phyloP scores from a whole-genome alignment of 1,140 invertebrate species.

The Sinella curviseta region DNA sequence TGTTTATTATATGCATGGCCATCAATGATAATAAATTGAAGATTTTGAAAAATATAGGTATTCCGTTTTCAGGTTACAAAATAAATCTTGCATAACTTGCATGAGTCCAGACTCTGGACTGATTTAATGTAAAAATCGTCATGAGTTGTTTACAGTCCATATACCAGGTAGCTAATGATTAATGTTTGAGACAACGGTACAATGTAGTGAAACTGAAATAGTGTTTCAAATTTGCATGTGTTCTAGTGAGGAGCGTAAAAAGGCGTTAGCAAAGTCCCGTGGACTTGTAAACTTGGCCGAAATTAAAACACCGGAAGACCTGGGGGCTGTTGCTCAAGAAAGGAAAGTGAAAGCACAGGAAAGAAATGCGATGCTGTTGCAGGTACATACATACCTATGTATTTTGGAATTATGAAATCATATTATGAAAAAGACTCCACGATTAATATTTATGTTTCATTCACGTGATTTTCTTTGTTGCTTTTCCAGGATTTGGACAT shows the following conservation, averaged over 20 bases:
- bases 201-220: not conserved
- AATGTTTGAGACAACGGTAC: no score
- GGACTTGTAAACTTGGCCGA: conserved; percentile 5
- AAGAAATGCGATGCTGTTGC: conserved; percentile 6
- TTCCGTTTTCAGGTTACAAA: no score
- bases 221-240: not conserved
- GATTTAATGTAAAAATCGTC: no score
- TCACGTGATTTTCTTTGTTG: not conserved
- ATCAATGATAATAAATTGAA: no score
- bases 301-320: conserved; percentile 13
- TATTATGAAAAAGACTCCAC: not conserved
- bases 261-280: not conserved
- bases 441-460: not conserved
- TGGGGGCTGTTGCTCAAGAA: not conserved
- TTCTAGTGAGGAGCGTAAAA: conserved; percentile 1
- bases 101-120: no score
- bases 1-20: no score
- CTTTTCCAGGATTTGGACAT: conserved; percentile 36
- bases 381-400: conserved; percentile 3
- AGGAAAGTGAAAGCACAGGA: not conserved
- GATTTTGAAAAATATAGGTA: no score
- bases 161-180: no score
- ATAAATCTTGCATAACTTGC: no score
- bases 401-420: not conserved
- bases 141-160: no score